Conservation (phyloP, 2,113 vertebrate species). For the Leucosticte australis region DNA sequence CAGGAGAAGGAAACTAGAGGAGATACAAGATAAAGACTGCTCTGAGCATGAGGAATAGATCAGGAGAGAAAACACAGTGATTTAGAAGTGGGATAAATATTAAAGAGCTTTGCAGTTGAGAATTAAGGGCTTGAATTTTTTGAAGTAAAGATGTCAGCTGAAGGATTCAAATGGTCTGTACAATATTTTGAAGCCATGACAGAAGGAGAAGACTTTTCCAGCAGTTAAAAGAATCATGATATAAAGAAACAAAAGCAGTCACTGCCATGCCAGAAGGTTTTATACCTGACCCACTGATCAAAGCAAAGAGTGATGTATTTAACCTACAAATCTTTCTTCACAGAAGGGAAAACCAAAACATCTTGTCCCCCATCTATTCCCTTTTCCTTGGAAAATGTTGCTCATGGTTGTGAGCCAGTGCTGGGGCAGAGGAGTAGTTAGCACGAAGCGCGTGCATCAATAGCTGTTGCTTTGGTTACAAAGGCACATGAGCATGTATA, state of each 20-base stretch:
- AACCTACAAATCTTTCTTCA: neutral
- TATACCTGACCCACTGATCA: neutral
- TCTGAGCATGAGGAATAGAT: neutral
- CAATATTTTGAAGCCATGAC: neutral
- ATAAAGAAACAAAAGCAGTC: neutral
- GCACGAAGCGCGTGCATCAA: slow-evolving; percentile 6
- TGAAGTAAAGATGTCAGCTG: neutral
- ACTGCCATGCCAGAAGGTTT: neutral
- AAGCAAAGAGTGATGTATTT: neutral
- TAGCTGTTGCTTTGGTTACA: slow-evolving; percentile 68
- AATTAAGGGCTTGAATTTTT: slow-evolving; percentile 10
- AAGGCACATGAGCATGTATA: slow-evolving; percentile 16
- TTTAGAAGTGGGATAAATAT: slow-evolving; percentile 30
- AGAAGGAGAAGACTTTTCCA: neutral
- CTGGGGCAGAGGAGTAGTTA: slow-evolving; percentile 34
- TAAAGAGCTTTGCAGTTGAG: neutral
- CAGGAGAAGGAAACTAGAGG: neutral
- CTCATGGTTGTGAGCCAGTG: neutral
- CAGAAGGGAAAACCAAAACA: neutral
- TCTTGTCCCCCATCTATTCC: neutral
- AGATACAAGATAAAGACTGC: slow-evolving; percentile 25
- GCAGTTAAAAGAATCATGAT: neutral
- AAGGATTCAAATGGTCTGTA: neutral
- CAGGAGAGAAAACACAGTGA: neutral
- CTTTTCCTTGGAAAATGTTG: slow-evolving; percentile 3